phyloP scores from a whole-genome alignment of 2,113 vertebrate species.

The Crypturellus undulatus region DNA sequence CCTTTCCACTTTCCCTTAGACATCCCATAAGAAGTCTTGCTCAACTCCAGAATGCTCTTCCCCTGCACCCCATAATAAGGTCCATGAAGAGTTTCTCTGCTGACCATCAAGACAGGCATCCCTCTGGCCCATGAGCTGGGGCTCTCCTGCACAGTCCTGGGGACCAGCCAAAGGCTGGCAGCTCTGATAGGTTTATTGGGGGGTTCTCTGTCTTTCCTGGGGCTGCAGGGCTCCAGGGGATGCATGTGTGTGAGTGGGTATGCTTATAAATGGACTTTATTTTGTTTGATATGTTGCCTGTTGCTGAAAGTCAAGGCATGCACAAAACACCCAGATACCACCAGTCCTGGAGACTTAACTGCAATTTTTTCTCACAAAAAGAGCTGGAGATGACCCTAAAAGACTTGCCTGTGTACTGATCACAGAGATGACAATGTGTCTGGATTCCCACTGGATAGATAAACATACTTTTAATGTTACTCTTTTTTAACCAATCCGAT shows the following conservation, averaged over 20 bases:
- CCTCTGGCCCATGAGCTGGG: not conserved
- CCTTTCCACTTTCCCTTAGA: not conserved
- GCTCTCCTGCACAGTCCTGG: not conserved
- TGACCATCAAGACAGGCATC: not conserved
- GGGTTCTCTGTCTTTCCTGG: not conserved
- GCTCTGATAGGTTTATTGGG: not conserved
- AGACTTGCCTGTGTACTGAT: not conserved
- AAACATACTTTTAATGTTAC: not conserved
- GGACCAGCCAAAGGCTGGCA: fast-evolving
- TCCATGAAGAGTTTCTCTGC: no score
- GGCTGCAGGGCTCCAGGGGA: fast-evolving
- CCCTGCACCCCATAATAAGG: not conserved
- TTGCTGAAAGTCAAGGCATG: not conserved
- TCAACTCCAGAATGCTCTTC: not conserved
- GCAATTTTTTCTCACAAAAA: not conserved
- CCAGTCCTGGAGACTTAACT: not conserved
- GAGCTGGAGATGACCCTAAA: not conserved
- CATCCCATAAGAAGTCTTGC: not conserved
- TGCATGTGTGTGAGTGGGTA: fast-evolving
- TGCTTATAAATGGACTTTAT: not conserved
- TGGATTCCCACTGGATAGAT: not conserved
- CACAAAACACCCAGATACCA: not conserved
- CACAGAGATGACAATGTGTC: not conserved
- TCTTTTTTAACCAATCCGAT: not conserved
- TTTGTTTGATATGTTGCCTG: not conserved